These are phyloP conservation scores for Zele albiditarsus DNA, from an alignment of 2,888 invertebrate species.

Conservation along the genomic window DNA sequence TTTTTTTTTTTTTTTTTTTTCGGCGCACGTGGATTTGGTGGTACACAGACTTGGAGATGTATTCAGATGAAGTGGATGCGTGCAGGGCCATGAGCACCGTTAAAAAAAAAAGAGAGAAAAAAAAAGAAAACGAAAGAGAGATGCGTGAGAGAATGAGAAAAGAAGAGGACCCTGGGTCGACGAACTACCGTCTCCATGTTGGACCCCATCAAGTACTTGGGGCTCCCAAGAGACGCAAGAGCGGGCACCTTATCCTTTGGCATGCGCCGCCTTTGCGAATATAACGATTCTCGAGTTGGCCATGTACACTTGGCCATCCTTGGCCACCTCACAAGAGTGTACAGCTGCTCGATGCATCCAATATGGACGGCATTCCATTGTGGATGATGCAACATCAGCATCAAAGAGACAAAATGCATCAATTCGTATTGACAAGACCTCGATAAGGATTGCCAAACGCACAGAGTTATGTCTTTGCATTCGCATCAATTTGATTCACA, in stretches of 20 bases:
- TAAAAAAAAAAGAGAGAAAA: not conserved
- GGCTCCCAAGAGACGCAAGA: conserved; percentile 44
- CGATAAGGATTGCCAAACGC: conserved; percentile 18
- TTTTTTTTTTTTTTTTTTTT: conserved; percentile 2
- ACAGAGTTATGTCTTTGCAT: conserved; percentile 23
- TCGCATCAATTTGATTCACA: conserved; percentile 40
- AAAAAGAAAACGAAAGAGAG: not conserved
- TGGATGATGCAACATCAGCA: conserved; percentile 29
- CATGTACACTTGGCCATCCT: conserved; percentile 17
- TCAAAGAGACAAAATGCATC: conserved; percentile 16
- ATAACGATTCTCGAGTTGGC: conserved; percentile 19
- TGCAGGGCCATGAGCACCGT: conserved; percentile 55
- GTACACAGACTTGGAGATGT: conserved; percentile 2
- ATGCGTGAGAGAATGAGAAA: not conserved
- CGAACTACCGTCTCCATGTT: conserved; percentile 57
- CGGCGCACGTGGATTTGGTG: not conserved
- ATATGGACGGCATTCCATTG: conserved; percentile 26
- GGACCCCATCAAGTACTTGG: conserved; percentile 12
- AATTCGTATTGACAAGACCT: not conserved
- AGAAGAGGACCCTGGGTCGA: conserved; percentile 60
- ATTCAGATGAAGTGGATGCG: conserved; percentile 16
- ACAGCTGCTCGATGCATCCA: conserved; percentile 14
- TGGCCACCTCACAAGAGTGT: not conserved
- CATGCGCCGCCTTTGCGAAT: conserved; percentile 30
- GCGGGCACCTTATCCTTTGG: conserved; percentile 17